phyloP scores from a whole-genome alignment of 1,140 invertebrate species.

The Propsilocerus akamusi region DNA sequence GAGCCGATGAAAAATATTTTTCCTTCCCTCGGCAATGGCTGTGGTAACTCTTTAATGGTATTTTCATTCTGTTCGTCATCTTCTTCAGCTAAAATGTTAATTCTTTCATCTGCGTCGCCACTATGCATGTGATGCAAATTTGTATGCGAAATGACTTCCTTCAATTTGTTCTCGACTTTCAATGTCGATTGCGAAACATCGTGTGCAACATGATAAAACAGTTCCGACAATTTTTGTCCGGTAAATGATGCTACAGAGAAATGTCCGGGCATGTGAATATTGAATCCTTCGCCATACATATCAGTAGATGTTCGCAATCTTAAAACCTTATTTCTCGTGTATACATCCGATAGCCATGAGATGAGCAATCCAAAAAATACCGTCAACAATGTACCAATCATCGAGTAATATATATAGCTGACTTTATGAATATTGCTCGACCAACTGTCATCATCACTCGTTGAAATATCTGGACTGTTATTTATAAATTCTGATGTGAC shows the following conservation, averaged over 20 bases:
- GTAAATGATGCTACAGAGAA: neutral
- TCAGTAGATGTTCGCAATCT: neutral
- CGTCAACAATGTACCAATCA: conserved; percentile 50
- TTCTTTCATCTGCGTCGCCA: neutral
- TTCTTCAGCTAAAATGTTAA: neutral
- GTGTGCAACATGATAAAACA: too few relatives aligned
- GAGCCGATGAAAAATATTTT: conserved; percentile 1
- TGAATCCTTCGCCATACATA: neutral
- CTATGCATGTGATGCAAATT: neutral
- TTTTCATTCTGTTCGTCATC: neutral
- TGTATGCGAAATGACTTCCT: neutral
- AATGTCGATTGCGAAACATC: conserved; percentile 25
- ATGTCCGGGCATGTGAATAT: neutral
- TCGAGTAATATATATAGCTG: conserved; percentile 50
- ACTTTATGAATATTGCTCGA: conserved; percentile 35
- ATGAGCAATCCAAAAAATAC: conserved; percentile 49
- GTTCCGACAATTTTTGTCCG: too few relatives aligned
- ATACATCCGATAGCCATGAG: conserved; percentile 42
- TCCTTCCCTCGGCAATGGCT: neutral
- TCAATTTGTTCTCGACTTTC: neutral
- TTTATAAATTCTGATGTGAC: conserved; percentile 12
- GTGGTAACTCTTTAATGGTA: neutral
- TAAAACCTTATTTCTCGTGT: neutral
- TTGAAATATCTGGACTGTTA: conserved; percentile 7
- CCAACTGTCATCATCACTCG: conserved; percentile 20